Base-by-base conservation (phyloP, 2,797 vertebrate species). In the Hipposideros larvatus region DNA sequence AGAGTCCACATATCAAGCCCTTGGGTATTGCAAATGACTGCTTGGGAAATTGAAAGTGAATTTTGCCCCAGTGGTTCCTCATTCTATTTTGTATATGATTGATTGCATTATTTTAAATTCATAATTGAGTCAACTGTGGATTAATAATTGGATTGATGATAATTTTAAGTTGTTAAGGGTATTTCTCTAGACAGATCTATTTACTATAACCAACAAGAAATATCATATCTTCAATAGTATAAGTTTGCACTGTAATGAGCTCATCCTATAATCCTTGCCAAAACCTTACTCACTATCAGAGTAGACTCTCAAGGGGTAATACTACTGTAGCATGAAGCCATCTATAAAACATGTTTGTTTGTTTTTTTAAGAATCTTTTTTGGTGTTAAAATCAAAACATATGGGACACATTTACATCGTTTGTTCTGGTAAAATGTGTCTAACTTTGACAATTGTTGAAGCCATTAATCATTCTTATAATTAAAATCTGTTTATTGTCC, bases 381-480 rank as follows among this genome's bases (percentile, higher is more conserved):
- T 95, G 8, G 37, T 96, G 90, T 98, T 74, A 68, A 66, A 96
- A 15, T 96, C 51, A 97, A 97, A 96, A 97, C 97, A 98, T 98
- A 96, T 98, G 97, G 97, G 83, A 97, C 97, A 51, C 71, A 98
- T 98, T 98, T 98, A 97, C 11, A 79, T 31, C 26, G 70, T 95
- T 97, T 92, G 87, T 86, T 97, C 94, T 93, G 95, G 96, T 94
- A 79, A 90, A 96, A 95, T 87, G 95, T 94, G 37, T 94, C 94
- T 94, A 97, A 90, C 93, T 98, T 98, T 93, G 96, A 98, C 96
- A 94, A 78, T 97, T 98, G 87, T 97, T 98, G 90, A 98, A 98
- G 87, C 71, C 85, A 91, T 89, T 96, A 85, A 96, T 94, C 78
- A 96, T 73, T 96, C 63, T 97, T 97, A 97, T 96, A 98, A 97